Percentiles rank a stretch among this genome's conserved stretches.
These are phyloP conservation scores for Streptopelia turtur DNA, from an alignment of 2,797 vertebrate species.

Conservation along the genomic window DNA sequence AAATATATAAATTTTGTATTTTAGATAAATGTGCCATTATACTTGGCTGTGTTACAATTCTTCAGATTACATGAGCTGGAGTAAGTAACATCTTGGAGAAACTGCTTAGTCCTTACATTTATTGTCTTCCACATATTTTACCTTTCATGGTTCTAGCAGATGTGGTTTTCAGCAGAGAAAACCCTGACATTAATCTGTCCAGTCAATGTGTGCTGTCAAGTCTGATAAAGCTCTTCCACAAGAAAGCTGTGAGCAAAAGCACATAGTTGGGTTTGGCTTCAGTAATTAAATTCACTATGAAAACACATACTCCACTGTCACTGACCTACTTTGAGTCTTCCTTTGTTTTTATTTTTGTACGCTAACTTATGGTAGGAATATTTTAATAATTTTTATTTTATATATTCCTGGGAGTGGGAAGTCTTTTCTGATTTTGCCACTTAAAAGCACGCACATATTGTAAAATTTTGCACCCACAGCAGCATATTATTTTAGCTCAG, in stretches of 20 bases:
- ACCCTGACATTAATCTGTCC: background rate
- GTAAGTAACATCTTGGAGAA: accelerated
- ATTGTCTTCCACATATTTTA: background rate
- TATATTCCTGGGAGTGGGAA: background rate
- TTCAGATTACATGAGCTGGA: background rate
- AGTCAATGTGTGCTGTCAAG: background rate
- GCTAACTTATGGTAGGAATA: background rate
- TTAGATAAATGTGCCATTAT: background rate
- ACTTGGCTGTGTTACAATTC: background rate
- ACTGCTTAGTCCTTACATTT: background rate
- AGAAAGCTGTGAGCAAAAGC: background rate
- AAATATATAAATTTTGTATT: background rate
- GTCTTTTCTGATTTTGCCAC: background rate
- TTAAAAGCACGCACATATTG: accelerated
- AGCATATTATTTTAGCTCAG: background rate
- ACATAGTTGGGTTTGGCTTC: background rate
- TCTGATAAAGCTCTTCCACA: background rate
- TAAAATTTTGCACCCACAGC: background rate
- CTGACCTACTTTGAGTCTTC: background rate
- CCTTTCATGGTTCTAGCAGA: background rate
- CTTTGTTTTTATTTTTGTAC: background rate
- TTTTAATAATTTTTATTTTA: background rate
- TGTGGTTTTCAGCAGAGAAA: background rate
- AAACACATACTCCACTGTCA: background rate
- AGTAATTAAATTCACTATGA: background rate